Evolutionary conservation across 2,797 vertebrate species (phyloP).

Genomic region (Spinus pinus): DNA sequence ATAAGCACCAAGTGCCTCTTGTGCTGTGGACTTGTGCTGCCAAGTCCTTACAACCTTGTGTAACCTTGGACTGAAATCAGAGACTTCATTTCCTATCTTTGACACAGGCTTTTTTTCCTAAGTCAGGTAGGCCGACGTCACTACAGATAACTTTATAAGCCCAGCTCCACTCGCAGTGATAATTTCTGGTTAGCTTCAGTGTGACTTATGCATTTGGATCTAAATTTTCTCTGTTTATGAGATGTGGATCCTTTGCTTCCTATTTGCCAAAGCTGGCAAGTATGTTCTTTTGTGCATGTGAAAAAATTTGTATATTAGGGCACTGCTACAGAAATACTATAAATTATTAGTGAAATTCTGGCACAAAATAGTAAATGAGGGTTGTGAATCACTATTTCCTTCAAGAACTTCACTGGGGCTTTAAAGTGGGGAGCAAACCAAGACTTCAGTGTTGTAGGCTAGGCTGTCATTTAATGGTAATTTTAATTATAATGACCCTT

Average conservation of each 20-base stretch:
- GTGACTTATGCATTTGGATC: not conserved
- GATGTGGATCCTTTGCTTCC: not conserved
- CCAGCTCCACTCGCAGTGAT: not conserved
- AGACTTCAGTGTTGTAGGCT: rapidly evolving
- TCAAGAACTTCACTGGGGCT: not conserved
- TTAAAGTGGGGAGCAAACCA: not conserved
- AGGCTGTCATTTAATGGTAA: not conserved
- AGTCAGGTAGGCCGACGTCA: not conserved
- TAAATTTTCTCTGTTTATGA: not conserved
- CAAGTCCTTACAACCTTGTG: not conserved
- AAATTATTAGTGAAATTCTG: not conserved
- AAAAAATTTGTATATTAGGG: not conserved
- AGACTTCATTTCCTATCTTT: not conserved
- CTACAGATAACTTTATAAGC: not conserved
- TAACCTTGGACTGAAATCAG: not conserved
- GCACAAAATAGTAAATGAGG: not conserved
- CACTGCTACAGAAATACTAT: not conserved
- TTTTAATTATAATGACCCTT: not conserved
- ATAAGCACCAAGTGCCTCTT: not conserved
- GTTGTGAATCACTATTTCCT: not conserved
- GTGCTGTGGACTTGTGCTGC: not conserved
- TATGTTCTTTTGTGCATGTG: not conserved
- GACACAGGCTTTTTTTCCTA: not conserved
- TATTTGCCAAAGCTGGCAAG: not conserved
- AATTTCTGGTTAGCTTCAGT: not conserved